Base-by-base conservation (phyloP, 2,113 vertebrate species). In the Gadus chalcogrammus region DNA sequence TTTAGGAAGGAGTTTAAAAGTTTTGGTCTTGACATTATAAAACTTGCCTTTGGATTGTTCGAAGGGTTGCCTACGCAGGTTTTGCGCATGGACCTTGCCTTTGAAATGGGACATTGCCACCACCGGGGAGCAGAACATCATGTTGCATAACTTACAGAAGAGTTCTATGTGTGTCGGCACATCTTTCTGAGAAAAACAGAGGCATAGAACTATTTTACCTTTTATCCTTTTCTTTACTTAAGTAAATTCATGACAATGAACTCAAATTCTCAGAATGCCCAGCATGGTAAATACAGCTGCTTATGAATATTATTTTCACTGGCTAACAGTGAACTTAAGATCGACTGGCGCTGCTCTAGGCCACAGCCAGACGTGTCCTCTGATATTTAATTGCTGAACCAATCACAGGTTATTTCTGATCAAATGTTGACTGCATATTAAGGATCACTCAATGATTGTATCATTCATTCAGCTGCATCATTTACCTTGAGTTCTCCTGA, bases 51-150 rank as follows among this genome's bases (percentile, higher is more conserved):
- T 15, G 0, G 68, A 64, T 1, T 65, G 72, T 35, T 35, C 4
- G 17, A 84, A 67, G 59, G 73, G 79, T 67, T 80, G 79, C 74
- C 88, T 91, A 18, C 84, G 92, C 38, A 91, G 70, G 67, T 92
- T 93, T 86, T 94, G 94, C 69, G 85, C 31, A 18, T 94, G 93
- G 67, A 93, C 81, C 86, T 94, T 95, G 64, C 93, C 93, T 73
- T 89, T 72, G 66, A 90, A 94, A 82, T 93, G 93, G 65, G 90
- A 94, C 35, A 79, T 89, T 77, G 91, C 91, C 73, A 92, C 88
- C 63, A 92, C 69, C 0, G 82, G 75, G 1, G 90, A 94, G 67
- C 88, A 94, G 79, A 95, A 94, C 72, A 92, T 83, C 91, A 94
- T 85, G 60, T 91, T 94, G 82, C 93, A 95, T 82, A 94, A 84